These are phyloP conservation scores for Cecidostiba fungosa DNA, from an alignment of 2,888 invertebrate genomes.

Conservation along the genomic window DNA sequence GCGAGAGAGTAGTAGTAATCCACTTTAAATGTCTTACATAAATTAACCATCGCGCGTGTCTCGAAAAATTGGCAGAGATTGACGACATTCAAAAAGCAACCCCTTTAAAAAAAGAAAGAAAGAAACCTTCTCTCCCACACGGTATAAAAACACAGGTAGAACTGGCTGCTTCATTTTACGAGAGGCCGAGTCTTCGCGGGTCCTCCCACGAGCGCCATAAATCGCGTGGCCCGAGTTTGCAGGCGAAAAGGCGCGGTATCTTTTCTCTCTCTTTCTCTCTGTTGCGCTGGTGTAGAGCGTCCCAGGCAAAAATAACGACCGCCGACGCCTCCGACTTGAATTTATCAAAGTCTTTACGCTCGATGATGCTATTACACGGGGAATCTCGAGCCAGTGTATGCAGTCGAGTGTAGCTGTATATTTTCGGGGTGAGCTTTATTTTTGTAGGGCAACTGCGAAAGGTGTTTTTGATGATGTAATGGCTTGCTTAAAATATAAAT, in stretches of 20 bases:
- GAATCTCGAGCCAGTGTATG: not conserved
- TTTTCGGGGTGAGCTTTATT: not conserved
- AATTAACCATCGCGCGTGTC: not conserved
- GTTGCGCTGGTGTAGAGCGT: not conserved
- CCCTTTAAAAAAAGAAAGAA: not conserved
- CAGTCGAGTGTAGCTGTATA: not conserved
- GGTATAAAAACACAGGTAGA: constrained; percentile 6
- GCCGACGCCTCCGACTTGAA: constrained; percentile 26
- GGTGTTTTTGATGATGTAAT: not conserved
- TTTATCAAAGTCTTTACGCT: constrained; percentile 53
- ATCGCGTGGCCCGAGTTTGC: constrained; percentile 67
- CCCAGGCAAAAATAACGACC: constrained; percentile 49
- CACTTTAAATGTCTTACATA: not conserved
- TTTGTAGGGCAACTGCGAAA: not conserved
- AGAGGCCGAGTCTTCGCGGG: constrained; percentile 60
- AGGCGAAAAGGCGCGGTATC: constrained; percentile 62
- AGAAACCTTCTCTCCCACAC: not conserved
- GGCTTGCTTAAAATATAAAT: too few species aligned
- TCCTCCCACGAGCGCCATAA: constrained; percentile 71
- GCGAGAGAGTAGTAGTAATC: not conserved
- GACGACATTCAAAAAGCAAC: not conserved
- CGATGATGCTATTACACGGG: constrained; percentile 51
- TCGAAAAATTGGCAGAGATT: not conserved
- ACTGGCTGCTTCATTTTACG: constrained; percentile 60
- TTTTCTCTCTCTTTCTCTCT: constrained; percentile 45